These are phyloP conservation scores for Hoplias malabaricus DNA, from an alignment of 2,113 vertebrate species.

Conservation along the genomic window DNA sequence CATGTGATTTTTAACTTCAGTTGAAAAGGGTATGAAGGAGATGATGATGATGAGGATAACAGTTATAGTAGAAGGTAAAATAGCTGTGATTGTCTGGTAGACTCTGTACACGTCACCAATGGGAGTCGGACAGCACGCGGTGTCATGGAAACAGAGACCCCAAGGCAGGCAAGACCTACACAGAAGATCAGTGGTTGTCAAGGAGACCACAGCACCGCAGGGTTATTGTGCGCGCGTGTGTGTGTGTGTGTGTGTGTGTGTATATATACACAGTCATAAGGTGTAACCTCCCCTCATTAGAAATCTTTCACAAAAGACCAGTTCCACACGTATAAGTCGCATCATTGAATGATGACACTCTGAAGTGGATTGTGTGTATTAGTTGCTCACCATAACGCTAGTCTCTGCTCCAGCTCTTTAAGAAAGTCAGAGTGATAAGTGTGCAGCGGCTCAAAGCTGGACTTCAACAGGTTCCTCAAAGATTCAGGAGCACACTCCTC, in stretches of 20 bases:
- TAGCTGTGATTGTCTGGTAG: neutral
- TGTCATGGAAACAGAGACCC: constrained; percentile 33
- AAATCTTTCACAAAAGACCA: neutral
- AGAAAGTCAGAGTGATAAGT: constrained; percentile 94
- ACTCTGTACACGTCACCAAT: neutral
- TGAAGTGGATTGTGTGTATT: neutral
- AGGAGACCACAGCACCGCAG: constrained; percentile 4
- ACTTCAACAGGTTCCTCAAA: constrained; percentile 83
- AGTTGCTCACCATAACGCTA: constrained; percentile 89
- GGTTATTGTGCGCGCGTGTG: neutral
- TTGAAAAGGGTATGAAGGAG: neutral
- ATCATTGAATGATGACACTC: neutral
- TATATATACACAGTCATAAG: too few relatives aligned
- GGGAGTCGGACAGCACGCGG: neutral
- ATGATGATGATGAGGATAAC: neutral
- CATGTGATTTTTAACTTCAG: too few relatives aligned
- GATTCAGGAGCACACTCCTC: constrained; percentile 87
- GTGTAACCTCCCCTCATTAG: neutral
- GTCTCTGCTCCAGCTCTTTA: constrained; percentile 93
- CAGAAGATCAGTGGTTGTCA: constrained; percentile 26
- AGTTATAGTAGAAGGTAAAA: neutral
- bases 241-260: neutral
- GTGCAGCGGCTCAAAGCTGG: constrained; percentile 92
- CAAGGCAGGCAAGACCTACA: constrained; percentile 8
- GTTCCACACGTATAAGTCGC: neutral